phyloP scores from a whole-genome alignment of 2,113 vertebrate genomes.

The Trogon melanurus region DNA sequence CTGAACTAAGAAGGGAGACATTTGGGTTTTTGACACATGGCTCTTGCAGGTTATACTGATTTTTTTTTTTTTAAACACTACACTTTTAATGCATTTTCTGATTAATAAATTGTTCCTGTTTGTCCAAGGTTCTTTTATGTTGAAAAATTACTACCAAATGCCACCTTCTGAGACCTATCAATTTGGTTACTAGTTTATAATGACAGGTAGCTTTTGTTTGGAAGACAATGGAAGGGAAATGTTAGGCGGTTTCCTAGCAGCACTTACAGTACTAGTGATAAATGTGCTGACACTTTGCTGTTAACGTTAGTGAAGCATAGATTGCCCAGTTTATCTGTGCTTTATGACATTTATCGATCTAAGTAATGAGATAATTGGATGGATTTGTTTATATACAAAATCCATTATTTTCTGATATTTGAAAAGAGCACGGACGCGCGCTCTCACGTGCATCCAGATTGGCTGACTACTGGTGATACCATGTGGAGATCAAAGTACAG shows the following conservation, averaged over 20 bases:
- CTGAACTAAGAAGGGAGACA: background rate
- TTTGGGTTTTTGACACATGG: background rate
- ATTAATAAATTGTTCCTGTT: background rate
- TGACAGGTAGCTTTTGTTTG: slow-evolving; percentile 7
- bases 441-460: background rate
- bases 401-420: background rate
- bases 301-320: background rate
- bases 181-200: slow-evolving; percentile 15
- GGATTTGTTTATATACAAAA: background rate
- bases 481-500: background rate
- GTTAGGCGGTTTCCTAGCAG: slow-evolving; percentile 32
- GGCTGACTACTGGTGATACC: background rate
- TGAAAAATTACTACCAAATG: background rate
- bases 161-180: background rate
- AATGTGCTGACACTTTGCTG: slow-evolving; percentile 4
- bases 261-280: background rate
- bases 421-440: background rate
- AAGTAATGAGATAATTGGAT: background rate
- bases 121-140: background rate
- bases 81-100: background rate
- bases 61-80: background rate
- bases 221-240: background rate
- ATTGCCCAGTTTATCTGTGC: background rate
- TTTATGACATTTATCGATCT: background rate
- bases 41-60: background rate